Evolutionary conservation across 2,888 invertebrate genomes (phyloP), one percentile per base, ranked within the genome.

Genomic region (Catotricha subobsoleta): DNA sequence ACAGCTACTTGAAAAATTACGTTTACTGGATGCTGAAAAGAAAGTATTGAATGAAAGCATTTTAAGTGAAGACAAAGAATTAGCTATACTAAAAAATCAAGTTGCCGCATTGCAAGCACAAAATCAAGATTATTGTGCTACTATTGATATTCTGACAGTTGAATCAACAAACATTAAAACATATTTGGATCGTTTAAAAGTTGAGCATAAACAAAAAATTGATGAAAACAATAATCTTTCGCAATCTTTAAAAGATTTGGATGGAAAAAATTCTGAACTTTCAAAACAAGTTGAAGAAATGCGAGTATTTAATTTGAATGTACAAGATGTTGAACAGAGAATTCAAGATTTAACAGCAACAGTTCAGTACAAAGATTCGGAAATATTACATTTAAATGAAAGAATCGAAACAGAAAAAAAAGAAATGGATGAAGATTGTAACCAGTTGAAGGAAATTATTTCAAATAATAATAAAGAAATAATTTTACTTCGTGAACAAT

Each of bases 391-490:
- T 33, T 48, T 56, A 1, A 57, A 55, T 44, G 58, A 56, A 45
- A 59, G 57, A 47, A 57, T 60, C 29, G 60, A 66, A 39, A 63
- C 66, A 34, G 54, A 23, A 19, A 39, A 28, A 12, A 53, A 57
- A 13, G 15, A 19, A 34, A 20, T 34, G n/a, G 65, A 64, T 51
- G 60, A 65, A 45, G 52, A 56, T 40, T 54, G 59, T 5, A 58
- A 63, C 42, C 56, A 59, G 21, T 47, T 64, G 16, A 59, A 59
- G 12, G 49, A 62, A 3, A 62, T 59, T 48, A 57, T 60, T 45
- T 45, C 58, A 0, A 54, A 53, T 20, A 57, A 62, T 47, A 56
- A 64, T 19, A 59, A 64, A 46, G 65, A 65, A 47, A 52, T 66
- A 15, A 63, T 64, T 41, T 42, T 50, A 44, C 48, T 67, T 34